Evolutionary conservation across 2,888 invertebrate species (phyloP), one percentile per base, ranked within the genome.

Genomic region (Metellina segmentata): DNA sequence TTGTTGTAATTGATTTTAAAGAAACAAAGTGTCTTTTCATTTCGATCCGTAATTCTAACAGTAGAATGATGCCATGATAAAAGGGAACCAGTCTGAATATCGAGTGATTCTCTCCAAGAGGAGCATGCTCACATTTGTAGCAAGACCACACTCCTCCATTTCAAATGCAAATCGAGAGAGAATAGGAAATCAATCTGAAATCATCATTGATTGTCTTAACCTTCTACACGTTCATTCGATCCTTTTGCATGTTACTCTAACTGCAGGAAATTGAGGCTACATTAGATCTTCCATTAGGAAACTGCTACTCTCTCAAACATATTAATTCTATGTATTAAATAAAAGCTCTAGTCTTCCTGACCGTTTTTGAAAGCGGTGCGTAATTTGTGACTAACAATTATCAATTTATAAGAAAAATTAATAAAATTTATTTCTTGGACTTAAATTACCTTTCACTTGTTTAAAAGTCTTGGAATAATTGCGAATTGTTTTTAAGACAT

Each of bases 141-240:
- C 9, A 74, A 74, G 72, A 83, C 72, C 52, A 34, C 34, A 34
- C 53, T 74, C 53, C 16, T 6, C 8, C 19, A 86, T 78, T 86
- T 86, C 51, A 77, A 86, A 70, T 86, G 86, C 78, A 86, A 86
- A 86, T 86, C 19, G 49, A 13, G 78, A 19, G n/a, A 74, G 86
- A 20, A 78, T 77, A 69, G 86, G 86, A 86, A 78, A 86, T 86
- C 78, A 70, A 86, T 86, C 49, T 51, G 61, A 51, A 75, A 78
- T 78, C 71, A 51, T 75, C 70, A 83, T 83, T 83, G 83, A 75
- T 83, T 53, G 61, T 0, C 16, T 11, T 16, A 16, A 61, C 61
- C 61, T 61, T 61, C 61, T 61, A 7, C 34, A 34, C 34, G 11
- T 61, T 61, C 61, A 61, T 16, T 61, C 61, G 61, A 61, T 61